phyloP scores from a whole-genome alignment of 2,797 vertebrate genomes.

The Chelmon rostratus region DNA sequence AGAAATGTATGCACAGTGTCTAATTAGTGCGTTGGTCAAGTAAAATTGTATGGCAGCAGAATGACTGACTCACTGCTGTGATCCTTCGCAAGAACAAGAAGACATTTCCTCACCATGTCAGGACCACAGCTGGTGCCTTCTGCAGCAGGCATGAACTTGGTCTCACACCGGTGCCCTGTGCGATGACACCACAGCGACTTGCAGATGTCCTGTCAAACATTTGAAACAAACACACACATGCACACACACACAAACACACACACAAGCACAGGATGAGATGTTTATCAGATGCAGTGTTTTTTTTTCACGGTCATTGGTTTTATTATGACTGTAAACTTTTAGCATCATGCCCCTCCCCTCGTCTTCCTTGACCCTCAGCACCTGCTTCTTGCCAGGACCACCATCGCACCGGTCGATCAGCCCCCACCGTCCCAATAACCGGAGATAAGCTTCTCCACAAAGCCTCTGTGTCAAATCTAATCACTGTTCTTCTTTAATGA shows the following conservation, averaged over 20 bases:
- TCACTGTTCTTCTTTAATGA: constrained; percentile 75
- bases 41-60: background rate
- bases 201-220: constrained; percentile 93
- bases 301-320: background rate
- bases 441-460: constrained; percentile 60
- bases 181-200: constrained; percentile 99
- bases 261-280: constrained; percentile 7
- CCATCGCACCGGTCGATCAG: constrained; percentile 48
- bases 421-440: constrained; percentile 39
- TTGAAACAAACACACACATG: constrained; percentile 36
- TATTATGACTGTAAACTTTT: background rate
- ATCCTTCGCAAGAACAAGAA: background rate
- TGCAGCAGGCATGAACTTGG: constrained; percentile 99
- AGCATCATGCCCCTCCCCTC: background rate
- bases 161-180: constrained; percentile 95
- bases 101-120: constrained; percentile 91
- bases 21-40: background rate
- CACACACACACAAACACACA: constrained; percentile 34
- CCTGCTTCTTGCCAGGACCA: constrained; percentile 63
- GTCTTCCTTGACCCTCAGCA: constrained; percentile 41
- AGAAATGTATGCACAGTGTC: background rate
- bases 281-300: background rate
- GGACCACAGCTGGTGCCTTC: constrained; percentile 95
- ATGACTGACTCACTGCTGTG: background rate
- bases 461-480: constrained; percentile 71